A percentile compares a stretch with the other conserved stretches of the same genome.
Evolutionary conservation across 1,140 invertebrate species (phyloP).

Genomic region (Papilio dardanus): DNA sequence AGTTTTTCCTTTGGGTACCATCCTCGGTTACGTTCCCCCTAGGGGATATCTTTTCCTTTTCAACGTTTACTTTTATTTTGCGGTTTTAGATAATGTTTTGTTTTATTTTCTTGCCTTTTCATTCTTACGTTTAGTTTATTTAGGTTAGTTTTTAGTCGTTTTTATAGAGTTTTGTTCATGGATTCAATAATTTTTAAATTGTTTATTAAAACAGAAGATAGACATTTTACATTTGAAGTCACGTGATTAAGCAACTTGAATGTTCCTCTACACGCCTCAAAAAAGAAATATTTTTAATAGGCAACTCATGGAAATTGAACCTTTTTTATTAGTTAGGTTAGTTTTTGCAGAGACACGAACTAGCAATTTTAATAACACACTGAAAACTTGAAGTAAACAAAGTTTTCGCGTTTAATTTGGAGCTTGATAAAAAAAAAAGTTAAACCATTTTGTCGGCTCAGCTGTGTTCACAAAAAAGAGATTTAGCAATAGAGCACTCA

Average conservation of each 20-base stretch:
- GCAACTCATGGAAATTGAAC: not conserved
- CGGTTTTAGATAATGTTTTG: constrained; percentile 7
- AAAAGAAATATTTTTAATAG: not conserved
- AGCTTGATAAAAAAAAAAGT: not conserved
- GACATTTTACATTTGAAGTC: no score
- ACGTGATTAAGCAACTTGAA: not conserved
- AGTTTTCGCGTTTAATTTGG: not conserved
- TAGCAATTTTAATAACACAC: no score
- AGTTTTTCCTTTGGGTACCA: not conserved
- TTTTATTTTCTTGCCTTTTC: not conserved
- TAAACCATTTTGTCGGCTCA: constrained; percentile 5
- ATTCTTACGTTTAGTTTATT: not conserved
- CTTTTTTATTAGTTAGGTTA: not conserved
- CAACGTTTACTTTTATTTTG: constrained; percentile 8
- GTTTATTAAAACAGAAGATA: no score
- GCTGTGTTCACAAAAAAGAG: constrained; percentile 8
- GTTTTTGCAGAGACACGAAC: not conserved
- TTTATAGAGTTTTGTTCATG: not conserved
- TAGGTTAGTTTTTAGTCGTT: not conserved
- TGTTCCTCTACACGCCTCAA: no score
- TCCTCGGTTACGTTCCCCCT: not conserved
- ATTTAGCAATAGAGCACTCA: not conserved
- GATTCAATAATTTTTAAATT: no score
- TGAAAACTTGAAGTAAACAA: not conserved
- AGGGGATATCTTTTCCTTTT: not conserved